A percentile compares a stretch with the other conserved stretches of the same genome.
phyloP scores from a whole-genome alignment of 2,113 vertebrate species.

The Vidua chalybeata region DNA sequence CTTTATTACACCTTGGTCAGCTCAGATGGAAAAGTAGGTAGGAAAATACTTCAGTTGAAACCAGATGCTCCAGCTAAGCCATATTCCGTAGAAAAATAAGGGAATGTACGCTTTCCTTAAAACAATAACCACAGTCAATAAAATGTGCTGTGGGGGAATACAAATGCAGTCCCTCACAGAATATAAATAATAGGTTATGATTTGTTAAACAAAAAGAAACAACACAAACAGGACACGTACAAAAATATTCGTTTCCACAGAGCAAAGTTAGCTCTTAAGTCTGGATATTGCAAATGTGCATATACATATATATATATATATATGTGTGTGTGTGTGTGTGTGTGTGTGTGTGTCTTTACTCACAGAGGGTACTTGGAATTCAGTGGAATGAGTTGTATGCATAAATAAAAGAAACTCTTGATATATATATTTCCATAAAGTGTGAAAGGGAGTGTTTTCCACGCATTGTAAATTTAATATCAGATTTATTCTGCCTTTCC shows the following conservation, averaged over 20 bases:
- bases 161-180: not conserved
- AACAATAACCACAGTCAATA: constrained; percentile 10
- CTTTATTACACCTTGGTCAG: not conserved
- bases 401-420: not conserved
- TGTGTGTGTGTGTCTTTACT: not conserved
- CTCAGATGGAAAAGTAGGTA: constrained; percentile 40
- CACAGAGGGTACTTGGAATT: not conserved
- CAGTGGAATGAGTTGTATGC: not conserved
- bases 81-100: constrained; percentile 26
- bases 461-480: not conserved
- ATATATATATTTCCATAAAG: not conserved
- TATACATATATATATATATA: no score
- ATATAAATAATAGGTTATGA: constrained; percentile 34
- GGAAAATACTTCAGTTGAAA: constrained; percentile 41
- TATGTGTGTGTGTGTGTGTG: not conserved
- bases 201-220: not conserved
- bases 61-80: constrained; percentile 19
- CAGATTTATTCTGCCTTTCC: not conserved
- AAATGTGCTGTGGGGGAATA: not conserved
- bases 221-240: not conserved
- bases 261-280: not conserved
- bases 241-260: not conserved
- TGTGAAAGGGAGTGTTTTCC: not conserved
- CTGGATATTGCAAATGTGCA: not conserved
- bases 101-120: not conserved